Evolutionary conservation across 2,888 invertebrate species (phyloP).

Genomic region (Drosophila sordidapex): DNA sequence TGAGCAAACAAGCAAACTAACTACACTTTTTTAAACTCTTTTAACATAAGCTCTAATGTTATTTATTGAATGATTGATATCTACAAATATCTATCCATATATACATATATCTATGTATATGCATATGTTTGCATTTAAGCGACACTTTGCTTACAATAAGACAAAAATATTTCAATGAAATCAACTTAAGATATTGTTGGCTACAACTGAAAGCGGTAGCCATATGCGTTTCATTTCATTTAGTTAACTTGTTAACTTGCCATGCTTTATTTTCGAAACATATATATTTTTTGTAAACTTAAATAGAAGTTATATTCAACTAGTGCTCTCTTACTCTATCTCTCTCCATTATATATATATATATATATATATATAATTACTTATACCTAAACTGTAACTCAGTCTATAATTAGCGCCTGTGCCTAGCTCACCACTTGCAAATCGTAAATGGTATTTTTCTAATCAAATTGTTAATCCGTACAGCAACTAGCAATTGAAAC

Average conservation of each 20-base stretch:
- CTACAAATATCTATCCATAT: conserved; percentile 10
- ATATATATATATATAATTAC: conserved; percentile 30
- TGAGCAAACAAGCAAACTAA: conserved; percentile 54
- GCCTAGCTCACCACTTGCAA: conserved; percentile 48
- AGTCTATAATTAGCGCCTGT: conserved; percentile 34
- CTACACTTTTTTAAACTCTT: conserved; percentile 51
- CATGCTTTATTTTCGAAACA: conserved; percentile 29
- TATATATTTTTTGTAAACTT: conserved; percentile 36
- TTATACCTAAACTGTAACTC: conserved; percentile 43
- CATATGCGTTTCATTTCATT: conserved; percentile 28
- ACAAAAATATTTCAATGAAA: conserved; percentile 26
- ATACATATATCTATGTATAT: background rate
- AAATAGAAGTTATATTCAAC: conserved; percentile 14
- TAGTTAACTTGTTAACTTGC: conserved; percentile 30
- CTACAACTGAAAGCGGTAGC: conserved; percentile 54
- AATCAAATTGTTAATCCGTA: conserved; percentile 33
- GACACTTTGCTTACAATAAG: conserved; percentile 31
- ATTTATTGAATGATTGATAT: conserved; percentile 45
- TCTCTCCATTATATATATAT: conserved; percentile 5
- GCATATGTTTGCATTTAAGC: conserved; percentile 35
- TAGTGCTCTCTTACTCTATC: conserved; percentile 46
- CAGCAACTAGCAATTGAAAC: conserved; percentile 31
- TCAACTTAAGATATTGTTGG: conserved; percentile 35
- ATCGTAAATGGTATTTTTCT: conserved; percentile 42
- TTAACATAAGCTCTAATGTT: conserved; percentile 60